Evolutionary conservation across 2,797 vertebrate species (phyloP).

Genomic region (Bovichtus diacanthus): DNA sequence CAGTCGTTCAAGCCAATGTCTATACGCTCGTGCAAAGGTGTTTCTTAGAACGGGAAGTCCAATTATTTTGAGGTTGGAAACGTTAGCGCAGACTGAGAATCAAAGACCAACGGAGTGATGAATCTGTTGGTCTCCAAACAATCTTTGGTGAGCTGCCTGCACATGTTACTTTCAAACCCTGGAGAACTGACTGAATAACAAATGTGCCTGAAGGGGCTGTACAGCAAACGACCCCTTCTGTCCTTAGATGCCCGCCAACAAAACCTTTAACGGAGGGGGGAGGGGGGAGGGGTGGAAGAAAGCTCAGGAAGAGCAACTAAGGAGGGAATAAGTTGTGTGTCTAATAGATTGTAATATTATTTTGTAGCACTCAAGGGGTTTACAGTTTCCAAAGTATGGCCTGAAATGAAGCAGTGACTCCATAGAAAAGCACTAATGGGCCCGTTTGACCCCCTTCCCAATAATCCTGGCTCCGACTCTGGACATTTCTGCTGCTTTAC

Average conservation of each 20-base stretch:
- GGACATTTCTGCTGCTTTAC: slow-evolving; percentile 5
- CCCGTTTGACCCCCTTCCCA: neutral
- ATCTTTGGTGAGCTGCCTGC: neutral
- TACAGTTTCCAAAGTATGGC: neutral
- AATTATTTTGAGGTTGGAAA: neutral
- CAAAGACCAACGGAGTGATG: neutral
- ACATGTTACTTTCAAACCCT: neutral
- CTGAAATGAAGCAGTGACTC: neutral
- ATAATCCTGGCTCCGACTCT: neutral
- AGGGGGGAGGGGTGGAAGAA: no score
- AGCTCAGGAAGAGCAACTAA: no score
- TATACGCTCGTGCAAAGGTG: no score
- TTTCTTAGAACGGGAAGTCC: neutral
- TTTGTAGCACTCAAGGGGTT: neutral
- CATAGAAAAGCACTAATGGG: neutral
- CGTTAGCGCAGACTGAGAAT: neutral
- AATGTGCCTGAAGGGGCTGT: no score
- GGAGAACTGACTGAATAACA: neutral
- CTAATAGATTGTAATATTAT: neutral
- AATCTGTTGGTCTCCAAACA: no score
- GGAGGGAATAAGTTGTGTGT: no score
- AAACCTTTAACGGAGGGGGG: no score
- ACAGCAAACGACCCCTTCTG: no score
- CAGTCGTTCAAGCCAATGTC: no score
- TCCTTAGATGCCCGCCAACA: no score